These are phyloP conservation scores for Holcopasites calliopsidis DNA, from an alignment of 1,140 invertebrate species.

Conservation along the genomic window DNA sequence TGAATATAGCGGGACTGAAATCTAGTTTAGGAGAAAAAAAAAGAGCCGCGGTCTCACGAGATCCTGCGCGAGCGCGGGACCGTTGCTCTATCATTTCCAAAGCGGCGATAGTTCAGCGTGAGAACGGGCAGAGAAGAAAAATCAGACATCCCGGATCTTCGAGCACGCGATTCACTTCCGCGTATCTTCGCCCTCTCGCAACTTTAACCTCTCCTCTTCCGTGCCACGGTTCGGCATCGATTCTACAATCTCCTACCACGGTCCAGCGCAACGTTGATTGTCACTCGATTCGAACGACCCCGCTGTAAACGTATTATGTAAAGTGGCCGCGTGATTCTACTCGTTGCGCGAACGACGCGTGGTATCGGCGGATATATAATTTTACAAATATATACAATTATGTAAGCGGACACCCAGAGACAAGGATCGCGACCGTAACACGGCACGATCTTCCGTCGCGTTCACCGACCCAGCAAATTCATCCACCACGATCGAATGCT, in stretches of 20 bases:
- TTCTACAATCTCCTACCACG: neutral
- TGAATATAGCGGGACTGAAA: no score
- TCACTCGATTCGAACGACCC: neutral
- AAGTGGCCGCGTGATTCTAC: neutral
- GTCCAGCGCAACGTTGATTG: neutral
- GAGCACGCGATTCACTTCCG: constrained; percentile 18
- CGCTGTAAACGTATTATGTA: constrained; percentile 11
- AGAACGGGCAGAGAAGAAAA: constrained; percentile 27
- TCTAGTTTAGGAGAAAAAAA: neutral
- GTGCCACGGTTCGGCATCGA: neutral
- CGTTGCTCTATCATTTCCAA: constrained; percentile 8
- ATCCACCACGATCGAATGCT: neutral
- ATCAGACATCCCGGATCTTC: constrained; percentile 16
- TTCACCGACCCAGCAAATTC: neutral
- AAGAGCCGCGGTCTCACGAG: neutral
- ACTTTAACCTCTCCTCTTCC: neutral
- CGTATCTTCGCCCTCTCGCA: neutral
- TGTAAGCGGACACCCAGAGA: constrained; percentile 6
- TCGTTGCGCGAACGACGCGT: constrained; percentile 2
- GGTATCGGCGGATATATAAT: constrained; percentile 24
- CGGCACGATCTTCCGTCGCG: constrained; percentile 24
- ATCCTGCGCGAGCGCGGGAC: neutral
- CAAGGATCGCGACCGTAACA: constrained; percentile 6
- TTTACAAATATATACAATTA: constrained; percentile 26
- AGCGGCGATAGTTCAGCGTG: constrained; percentile 22